phyloP scores from a whole-genome alignment of 2,797 vertebrate genomes.

The Alosa sapidissima region DNA sequence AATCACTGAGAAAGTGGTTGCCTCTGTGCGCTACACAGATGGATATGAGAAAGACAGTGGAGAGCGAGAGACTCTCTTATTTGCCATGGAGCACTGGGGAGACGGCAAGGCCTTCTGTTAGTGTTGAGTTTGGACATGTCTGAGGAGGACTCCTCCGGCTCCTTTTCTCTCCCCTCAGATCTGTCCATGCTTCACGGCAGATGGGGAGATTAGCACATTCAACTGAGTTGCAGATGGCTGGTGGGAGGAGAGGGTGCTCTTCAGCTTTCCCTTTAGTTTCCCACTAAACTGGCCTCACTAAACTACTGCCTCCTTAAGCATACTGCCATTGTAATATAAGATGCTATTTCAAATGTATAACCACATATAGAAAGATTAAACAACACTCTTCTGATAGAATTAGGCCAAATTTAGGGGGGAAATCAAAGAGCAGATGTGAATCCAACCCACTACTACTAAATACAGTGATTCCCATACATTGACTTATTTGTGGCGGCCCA shows the following conservation, averaged over 20 bases:
- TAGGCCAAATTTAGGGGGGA: too few species aligned
- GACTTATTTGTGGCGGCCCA: too few species aligned
- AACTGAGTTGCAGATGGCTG: constrained; percentile 35
- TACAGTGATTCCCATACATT: too few species aligned
- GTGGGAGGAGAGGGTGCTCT: constrained; percentile 39
- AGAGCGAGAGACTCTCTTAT: neutral
- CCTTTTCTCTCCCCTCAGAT: neutral
- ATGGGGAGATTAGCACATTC: constrained; percentile 50
- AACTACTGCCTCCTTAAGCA: neutral
- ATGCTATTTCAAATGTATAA: too few species aligned
- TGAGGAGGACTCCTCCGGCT: neutral
- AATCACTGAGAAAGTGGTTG: neutral
- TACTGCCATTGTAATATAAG: too few species aligned
- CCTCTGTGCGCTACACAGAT: neutral
- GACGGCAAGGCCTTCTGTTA: neutral
- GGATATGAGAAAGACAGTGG: neutral
- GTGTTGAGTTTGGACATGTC: neutral
- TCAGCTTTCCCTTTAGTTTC: constrained; percentile 12
- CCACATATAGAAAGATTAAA: too few species aligned
- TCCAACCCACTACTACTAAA: too few species aligned
- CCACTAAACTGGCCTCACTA: neutral
- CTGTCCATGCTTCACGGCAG: constrained; percentile 42
- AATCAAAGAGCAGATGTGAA: too few species aligned
- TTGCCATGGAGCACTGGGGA: neutral
- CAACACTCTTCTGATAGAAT: neutral